Conservation (phyloP, 1,140 invertebrate species). For the Drosophila nikananu region DNA sequence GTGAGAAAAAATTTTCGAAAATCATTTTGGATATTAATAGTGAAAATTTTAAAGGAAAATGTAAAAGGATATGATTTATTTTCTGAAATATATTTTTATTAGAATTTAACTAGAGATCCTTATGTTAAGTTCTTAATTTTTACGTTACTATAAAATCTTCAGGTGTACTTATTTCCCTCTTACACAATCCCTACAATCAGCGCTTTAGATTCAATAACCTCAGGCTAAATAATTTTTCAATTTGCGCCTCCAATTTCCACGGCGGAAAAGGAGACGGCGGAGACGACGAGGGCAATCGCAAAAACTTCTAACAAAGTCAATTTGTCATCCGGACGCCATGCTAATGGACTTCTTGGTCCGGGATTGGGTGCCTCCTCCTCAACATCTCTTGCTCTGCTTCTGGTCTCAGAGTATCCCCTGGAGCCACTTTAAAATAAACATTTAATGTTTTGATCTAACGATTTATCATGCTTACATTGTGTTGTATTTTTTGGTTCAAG, state of each 20-base stretch:
- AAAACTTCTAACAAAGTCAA: slow-evolving; percentile 71
- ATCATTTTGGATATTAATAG: background rate
- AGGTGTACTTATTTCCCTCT: slow-evolving; percentile 20
- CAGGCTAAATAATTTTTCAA: slow-evolving; percentile 69
- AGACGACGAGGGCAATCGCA: slow-evolving; percentile 13
- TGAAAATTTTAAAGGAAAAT: background rate
- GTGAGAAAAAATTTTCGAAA: background rate
- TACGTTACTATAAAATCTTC: background rate
- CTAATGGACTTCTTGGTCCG: slow-evolving; percentile 41
- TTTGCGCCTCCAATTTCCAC: slow-evolving; percentile 68
- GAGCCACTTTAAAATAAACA: slow-evolving; percentile 67
- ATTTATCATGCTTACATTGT: slow-evolving; percentile 38
- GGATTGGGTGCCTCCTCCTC: slow-evolving; percentile 13
- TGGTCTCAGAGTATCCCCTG: background rate
- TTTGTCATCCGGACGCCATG: slow-evolving; percentile 70
- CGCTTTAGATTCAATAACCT: slow-evolving; percentile 56
- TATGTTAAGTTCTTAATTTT: too few relatives aligned
- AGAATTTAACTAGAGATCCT: background rate
- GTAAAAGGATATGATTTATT: background rate
- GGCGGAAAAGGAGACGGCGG: slow-evolving; percentile 10
- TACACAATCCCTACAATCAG: slow-evolving; percentile 57
- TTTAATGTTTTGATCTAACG: slow-evolving; percentile 51
- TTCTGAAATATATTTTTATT: background rate
- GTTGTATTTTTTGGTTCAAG: slow-evolving; percentile 26
- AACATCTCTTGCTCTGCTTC: background rate